Evolutionary conservation across 2,888 invertebrate genomes (phyloP).

Genomic region (Athripsodes cinereus): DNA sequence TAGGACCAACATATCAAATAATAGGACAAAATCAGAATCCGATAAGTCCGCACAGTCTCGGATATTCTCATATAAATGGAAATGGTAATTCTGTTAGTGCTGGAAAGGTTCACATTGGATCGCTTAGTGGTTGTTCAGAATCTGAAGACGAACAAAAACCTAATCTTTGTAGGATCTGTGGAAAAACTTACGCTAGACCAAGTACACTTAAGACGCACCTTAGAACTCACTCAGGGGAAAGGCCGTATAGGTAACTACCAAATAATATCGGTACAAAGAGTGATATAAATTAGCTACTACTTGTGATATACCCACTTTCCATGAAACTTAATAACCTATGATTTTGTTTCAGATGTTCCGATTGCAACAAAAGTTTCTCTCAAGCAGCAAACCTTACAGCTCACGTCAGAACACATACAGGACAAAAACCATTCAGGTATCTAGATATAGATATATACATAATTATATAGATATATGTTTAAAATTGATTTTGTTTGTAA

Average conservation of each 20-base stretch:
- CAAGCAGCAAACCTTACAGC: constrained; percentile 98
- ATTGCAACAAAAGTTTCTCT: constrained; percentile 94
- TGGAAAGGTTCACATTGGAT: constrained; percentile 38
- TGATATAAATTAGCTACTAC: not conserved
- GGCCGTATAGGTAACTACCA: constrained; percentile 61
- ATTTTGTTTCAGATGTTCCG: constrained; percentile 57
- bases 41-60: constrained; percentile 42
- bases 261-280: not conserved
- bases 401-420: constrained; percentile 92
- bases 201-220: constrained; percentile 96
- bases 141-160: constrained; percentile 69
- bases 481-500: not conserved
- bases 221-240: constrained; percentile 92
- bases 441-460: too few species aligned
- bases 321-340: not conserved
- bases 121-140: constrained; percentile 48
- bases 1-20: constrained; percentile 22
- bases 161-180: constrained; percentile 90
- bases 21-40: constrained; percentile 34
- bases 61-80: constrained; percentile 32
- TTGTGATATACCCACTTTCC: too few species aligned
- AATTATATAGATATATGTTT: not conserved
- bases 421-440: constrained; percentile 89
- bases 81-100: constrained; percentile 20
- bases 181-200: constrained; percentile 94